Evolutionary conservation across 2,113 vertebrate species (phyloP), one percentile per base, ranked within the genome.

Genomic region (Myiozetetes cayanensis): DNA sequence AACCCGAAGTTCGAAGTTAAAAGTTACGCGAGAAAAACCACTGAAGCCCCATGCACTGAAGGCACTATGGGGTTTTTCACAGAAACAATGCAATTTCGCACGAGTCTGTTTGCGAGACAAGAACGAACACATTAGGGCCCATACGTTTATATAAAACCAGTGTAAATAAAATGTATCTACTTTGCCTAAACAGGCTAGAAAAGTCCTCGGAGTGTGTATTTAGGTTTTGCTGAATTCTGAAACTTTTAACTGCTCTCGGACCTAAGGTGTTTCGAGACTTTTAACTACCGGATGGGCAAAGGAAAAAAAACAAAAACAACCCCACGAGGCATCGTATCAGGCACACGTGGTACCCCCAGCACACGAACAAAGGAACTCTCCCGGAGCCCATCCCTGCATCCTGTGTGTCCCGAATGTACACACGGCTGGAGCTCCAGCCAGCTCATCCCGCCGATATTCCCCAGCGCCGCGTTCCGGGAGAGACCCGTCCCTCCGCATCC

Each of bases 21-120:
- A 85, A 53, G 78, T 37, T 2, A 50, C 0, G 1, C 1, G 3
- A 72, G 21, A 47, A 12, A 39, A 65, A 14, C 27, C 52, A 20
- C 0, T 15, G 8, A 47, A 24, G 25, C 8, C 8, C 9, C 33
- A 20, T 1, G 17, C 47, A 8, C 12, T 27, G 49, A 71, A 35
- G 6, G 19, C 24, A 20, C 23, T 7, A 4, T 2, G 9, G 31
- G 11, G 47, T 49, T 73, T 62, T 70, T 44, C 4, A 16, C 7
- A 22, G 20, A 23, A 87, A 85, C 58, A 95, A 89, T 83, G 82
- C 65, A 3, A 70, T 16, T n/a, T 33, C 10, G 0, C 7, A 24
- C 1, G 9, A 9, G 21, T 4, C 52, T 52, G 19, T 17, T 24
- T 37, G 61, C 79, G 74, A 56, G 50, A 55, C 67, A 55, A 15